phyloP scores from a whole-genome alignment of 2,888 invertebrate genomes.

The Pseudococcus viburni region DNA sequence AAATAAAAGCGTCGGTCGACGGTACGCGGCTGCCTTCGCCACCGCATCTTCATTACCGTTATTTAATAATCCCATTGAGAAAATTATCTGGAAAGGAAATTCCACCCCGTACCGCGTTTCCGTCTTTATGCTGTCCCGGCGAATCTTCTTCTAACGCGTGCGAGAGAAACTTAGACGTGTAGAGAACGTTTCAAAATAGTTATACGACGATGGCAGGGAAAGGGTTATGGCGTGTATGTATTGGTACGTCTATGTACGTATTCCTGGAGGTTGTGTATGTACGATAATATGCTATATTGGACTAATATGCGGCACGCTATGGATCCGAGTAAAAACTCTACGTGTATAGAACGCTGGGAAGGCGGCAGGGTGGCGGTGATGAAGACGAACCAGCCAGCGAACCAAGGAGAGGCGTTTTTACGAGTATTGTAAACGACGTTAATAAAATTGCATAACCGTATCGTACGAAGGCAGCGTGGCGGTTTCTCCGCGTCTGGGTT shows the following conservation, averaged over 20 bases:
- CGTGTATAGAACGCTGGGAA: neutral
- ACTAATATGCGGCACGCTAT: neutral
- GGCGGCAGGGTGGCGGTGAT: neutral
- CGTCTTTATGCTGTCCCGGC: constrained; percentile 11
- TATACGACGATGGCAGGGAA: neutral
- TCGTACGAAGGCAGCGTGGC: neutral
- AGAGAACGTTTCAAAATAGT: neutral
- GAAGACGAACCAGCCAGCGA: neutral
- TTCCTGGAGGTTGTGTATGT: neutral
- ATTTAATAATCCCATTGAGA: constrained; percentile 47
- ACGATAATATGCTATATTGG: neutral
- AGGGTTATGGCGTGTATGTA: neutral
- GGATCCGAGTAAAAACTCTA: neutral
- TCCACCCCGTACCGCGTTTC: constrained; percentile 14
- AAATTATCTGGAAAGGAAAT: constrained; percentile 44
- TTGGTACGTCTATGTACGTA: neutral
- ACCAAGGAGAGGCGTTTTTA: neutral
- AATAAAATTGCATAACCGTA: constrained; percentile 37
- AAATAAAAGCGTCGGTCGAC: neutral
- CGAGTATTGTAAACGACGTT: constrained; percentile 41
- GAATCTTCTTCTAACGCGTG: constrained; percentile 5
- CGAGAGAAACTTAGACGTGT: constrained; percentile 23
- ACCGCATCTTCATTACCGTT: constrained; percentile 31
- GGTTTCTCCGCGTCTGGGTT: constrained; percentile 17
- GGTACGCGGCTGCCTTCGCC: neutral